Base-by-base conservation (phyloP, 2,888 invertebrate species). In the Lapara coniferarum region DNA sequence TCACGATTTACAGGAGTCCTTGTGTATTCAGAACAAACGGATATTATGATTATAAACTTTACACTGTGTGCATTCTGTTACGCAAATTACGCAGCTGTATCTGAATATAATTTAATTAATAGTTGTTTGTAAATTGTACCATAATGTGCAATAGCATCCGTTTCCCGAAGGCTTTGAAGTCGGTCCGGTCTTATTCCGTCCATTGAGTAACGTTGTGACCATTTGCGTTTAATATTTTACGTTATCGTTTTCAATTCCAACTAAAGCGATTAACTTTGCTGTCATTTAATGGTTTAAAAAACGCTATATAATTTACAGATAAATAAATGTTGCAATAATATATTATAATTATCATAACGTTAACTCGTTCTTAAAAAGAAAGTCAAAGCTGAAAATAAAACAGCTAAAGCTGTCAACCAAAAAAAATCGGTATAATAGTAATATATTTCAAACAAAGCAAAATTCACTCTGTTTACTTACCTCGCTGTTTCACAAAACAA, bases 81-180 rank as follows among this genome's bases (percentile, higher is more conserved):
- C 78, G 80, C 76, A 84, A 85, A 66, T 49, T 63, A 70, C 67
- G 78, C 81, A 83, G 82, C 81, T 82, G 72, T 76, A 81, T 81
- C 76, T 74, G 74, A 72, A 80, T 79, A 74, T 74, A 74, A 81
- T 81, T 85, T 85, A 86, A 85, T 85, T 84, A 81, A 74, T 72
- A 71, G 77, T 76, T 76, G 71, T 69, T 51, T 66, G 73, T 81
- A 79, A 56, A 55, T 25, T 10, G 55, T 51, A 13, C 51, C 13
- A 10, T 51, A 37, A 66, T 66, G 55, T 25, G 57, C 52, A 66
- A 59, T 63, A 77, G 83, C 82, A 87, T 90, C 90, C 88, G 88
- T 86, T 89, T 89, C 86, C 87, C 81, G 81, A 85, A 85, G 83
- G 82, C 82, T 75, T 80, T 74, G 44, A 44, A 53, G 14, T 13